Percentiles rank a stretch among this genome's conserved stretches.
Conservation (phyloP, 2,888 invertebrate genomes). For the Cotesia congregata region DNA sequence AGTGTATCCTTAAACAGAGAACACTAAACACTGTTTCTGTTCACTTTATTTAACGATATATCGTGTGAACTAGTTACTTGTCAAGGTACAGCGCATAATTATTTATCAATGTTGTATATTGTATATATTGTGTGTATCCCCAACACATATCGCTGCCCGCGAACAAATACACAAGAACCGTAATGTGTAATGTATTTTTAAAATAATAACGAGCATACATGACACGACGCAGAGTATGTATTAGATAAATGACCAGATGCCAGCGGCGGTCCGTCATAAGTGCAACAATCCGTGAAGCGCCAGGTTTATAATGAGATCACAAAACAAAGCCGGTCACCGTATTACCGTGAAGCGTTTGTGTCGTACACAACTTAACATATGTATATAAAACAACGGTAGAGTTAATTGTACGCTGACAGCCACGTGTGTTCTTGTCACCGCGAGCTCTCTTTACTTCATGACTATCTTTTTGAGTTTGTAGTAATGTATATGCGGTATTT, state of each 20-base stretch:
- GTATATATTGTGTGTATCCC: neutral
- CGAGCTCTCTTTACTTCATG: neutral
- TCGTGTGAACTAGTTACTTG: neutral
- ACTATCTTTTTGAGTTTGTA: neutral
- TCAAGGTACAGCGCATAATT: neutral
- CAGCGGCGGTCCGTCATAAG: slow-evolving; percentile 55
- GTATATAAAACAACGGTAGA: slow-evolving; percentile 21
- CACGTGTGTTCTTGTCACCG: neutral
- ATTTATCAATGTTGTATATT: neutral
- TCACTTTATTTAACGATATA: neutral
- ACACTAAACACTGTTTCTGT: neutral
- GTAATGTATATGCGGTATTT: neutral
- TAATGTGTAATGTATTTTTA: neutral
- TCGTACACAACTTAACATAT: slow-evolving; percentile 30
- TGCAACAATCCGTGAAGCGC: slow-evolving; percentile 60
- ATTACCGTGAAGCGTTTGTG: slow-evolving; percentile 40
- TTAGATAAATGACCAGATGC: slow-evolving; percentile 57
- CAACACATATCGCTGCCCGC: neutral
- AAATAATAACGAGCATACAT: slow-evolving; percentile 43
- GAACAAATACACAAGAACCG: neutral
- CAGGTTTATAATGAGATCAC: slow-evolving; percentile 58
- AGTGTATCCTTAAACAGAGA: neutral
- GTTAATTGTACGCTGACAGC: neutral
- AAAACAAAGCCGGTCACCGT: slow-evolving; percentile 49
- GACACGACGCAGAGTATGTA: slow-evolving; percentile 49